Conservation (phyloP, 2,888 invertebrate genomes). For the Acrobasis repandana region DNA sequence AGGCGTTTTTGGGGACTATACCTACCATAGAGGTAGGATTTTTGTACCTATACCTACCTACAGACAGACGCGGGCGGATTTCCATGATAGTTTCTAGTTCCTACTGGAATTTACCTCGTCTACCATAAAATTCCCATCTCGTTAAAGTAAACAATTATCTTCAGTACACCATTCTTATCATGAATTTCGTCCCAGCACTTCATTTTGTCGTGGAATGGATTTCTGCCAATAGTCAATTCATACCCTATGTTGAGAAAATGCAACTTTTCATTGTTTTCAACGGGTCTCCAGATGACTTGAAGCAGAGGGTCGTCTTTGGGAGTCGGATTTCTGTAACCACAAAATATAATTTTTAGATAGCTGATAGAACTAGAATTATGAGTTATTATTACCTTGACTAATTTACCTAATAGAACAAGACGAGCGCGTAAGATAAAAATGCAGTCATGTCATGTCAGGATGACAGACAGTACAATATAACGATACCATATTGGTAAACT, state of each 20-base stretch:
- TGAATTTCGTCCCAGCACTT: slow-evolving; percentile 72
- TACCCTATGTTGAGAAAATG: slow-evolving; percentile 70
- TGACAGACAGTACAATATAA: too few species aligned
- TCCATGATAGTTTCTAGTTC: not conserved
- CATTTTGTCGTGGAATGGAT: slow-evolving; percentile 73
- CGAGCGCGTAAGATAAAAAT: too few species aligned
- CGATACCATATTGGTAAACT: too few species aligned
- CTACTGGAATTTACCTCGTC: slow-evolving; percentile 3
- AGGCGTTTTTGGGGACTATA: too few species aligned
- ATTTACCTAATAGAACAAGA: too few species aligned
- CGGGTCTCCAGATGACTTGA: slow-evolving; percentile 72
- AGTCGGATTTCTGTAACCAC: slow-evolving; percentile 68
- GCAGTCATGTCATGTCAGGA: too few species aligned
- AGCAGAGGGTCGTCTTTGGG: slow-evolving; percentile 65
- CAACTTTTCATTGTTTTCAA: slow-evolving; percentile 58
- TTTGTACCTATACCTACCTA: too few species aligned
- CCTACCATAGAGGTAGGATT: too few species aligned
- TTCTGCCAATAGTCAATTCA: slow-evolving; percentile 69
- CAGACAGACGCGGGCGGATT: too few species aligned
- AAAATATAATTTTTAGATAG: not conserved
- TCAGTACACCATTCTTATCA: slow-evolving; percentile 57
- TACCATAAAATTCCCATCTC: slow-evolving; percentile 62
- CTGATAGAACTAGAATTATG: too few species aligned
- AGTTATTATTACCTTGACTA: too few species aligned
- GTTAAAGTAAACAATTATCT: slow-evolving; percentile 60